phyloP scores from a whole-genome alignment of 2,888 invertebrate species.

The Frankliniella fusca region DNA sequence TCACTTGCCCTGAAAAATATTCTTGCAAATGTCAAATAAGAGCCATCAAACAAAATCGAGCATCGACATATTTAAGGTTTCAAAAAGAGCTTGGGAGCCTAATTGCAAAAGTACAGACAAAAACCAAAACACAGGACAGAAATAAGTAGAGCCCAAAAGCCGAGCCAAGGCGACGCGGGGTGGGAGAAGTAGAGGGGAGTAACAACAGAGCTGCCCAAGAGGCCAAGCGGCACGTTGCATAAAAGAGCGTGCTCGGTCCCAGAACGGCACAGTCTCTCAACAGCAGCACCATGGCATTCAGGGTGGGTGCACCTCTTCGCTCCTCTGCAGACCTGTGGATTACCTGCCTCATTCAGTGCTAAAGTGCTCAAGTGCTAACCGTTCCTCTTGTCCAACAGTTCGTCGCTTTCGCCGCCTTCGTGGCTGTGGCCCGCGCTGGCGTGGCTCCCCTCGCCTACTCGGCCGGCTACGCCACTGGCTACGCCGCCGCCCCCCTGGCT shows the following conservation, averaged over 20 bases:
- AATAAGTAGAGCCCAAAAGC: too few relatives aligned
- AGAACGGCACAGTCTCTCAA: not conserved
- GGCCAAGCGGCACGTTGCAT: not conserved
- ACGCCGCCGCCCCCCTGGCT: constrained; percentile 31
- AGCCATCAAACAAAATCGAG: too few relatives aligned
- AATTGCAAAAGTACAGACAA: too few relatives aligned
- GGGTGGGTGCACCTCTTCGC: not conserved
- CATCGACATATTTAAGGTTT: too few relatives aligned
- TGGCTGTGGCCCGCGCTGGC: constrained; percentile 1
- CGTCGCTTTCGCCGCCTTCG: constrained; percentile 18
- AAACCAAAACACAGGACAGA: too few relatives aligned
- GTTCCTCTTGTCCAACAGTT: constrained; percentile 29
- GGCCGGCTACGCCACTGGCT: not conserved
- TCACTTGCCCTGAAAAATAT: too few relatives aligned
- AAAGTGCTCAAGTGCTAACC: not conserved
- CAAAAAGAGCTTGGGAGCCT: too few relatives aligned
- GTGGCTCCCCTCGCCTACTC: not conserved
- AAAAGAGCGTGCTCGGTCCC: not conserved
- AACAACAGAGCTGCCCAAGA: too few relatives aligned
- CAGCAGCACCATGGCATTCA: constrained; percentile 1
- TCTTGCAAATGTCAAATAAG: too few relatives aligned
- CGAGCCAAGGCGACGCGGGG: too few relatives aligned
- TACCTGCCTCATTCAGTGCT: not conserved
- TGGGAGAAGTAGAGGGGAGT: too few relatives aligned
- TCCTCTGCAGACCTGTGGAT: not conserved